A percentile compares a stretch with the other conserved stretches of the same genome.
Conservation (phyloP, 2,797 vertebrate genomes). For the Danio albolineatus region DNA sequence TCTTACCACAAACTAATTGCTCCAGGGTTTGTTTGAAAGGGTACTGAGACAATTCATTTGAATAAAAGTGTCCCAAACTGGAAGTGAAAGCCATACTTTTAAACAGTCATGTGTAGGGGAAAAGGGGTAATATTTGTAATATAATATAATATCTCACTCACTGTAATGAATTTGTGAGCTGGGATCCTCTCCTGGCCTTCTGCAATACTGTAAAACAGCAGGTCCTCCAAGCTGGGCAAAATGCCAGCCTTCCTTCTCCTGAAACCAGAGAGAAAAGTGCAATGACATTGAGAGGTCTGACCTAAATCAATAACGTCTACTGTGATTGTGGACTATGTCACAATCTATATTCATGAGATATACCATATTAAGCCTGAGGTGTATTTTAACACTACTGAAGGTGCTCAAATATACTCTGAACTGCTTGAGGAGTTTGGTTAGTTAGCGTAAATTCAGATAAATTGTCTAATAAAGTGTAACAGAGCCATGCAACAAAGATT, state of each 20-base stretch:
- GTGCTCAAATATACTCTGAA: not conserved
- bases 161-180: constrained; percentile 96
- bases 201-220: constrained; percentile 96
- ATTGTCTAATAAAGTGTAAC: not conserved
- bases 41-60: too few species aligned
- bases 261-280: constrained; percentile 8
- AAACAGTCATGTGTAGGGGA: not conserved
- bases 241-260: constrained; percentile 90
- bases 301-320: not conserved
- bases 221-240: constrained; percentile 94
- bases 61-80: too few species aligned
- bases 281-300: constrained; percentile 10
- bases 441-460: not conserved
- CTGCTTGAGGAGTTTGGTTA: not conserved
- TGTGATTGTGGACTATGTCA: not conserved
- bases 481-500: not conserved
- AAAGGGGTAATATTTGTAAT: not conserved
- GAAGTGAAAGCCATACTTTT: too few species aligned
- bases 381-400: not conserved
- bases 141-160: constrained; percentile 73
- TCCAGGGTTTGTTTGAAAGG: too few species aligned
- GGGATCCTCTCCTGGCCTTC: constrained; percentile 97
- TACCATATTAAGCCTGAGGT: not conserved
- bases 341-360: not conserved
- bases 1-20: too few species aligned